Evolutionary conservation across 2,888 invertebrate species (phyloP).

Genomic region (Euzophera pinguis): DNA sequence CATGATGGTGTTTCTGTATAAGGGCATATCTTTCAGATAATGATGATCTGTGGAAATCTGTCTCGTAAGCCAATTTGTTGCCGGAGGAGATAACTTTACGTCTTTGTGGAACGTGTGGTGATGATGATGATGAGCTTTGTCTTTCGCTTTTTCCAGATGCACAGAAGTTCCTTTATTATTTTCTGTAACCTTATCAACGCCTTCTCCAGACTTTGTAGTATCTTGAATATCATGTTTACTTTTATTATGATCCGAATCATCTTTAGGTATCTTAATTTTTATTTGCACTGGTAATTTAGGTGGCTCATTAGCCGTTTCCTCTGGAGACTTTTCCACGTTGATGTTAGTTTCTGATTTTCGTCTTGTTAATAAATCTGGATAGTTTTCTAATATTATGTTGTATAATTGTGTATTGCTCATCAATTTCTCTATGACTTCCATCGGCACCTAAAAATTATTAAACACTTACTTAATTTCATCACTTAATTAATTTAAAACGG

Average conservation of each 20-base stretch:
- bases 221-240: conserved; percentile 25
- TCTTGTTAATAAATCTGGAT: conserved; percentile 82
- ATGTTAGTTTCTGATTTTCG: conserved; percentile 81
- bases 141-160: conserved; percentile 21
- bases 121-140: conserved; percentile 15
- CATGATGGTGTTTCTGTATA: conserved; percentile 90
- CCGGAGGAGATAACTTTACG: conserved; percentile 25
- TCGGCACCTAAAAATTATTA: conserved; percentile 78
- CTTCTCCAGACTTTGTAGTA: conserved; percentile 18
- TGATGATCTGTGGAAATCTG: conserved; percentile 81
- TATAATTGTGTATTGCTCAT: conserved; percentile 82
- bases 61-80: conserved; percentile 50
- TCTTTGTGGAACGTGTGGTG: conserved; percentile 17
- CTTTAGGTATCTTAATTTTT: conserved; percentile 41
- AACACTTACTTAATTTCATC: too few species aligned
- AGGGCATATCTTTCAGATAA: conserved; percentile 83
- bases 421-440: conserved; percentile 84
- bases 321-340: conserved; percentile 37
- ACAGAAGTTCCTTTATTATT: conserved; percentile 14
- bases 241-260: conserved; percentile 19
- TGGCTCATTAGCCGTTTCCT: conserved; percentile 37
- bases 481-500: too few species aligned
- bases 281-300: conserved; percentile 48
- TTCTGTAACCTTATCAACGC: conserved; percentile 18
- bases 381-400: conserved; percentile 84